Conservation (phyloP, 2,113 vertebrate genomes). For the Laticauda laticaudata region DNA sequence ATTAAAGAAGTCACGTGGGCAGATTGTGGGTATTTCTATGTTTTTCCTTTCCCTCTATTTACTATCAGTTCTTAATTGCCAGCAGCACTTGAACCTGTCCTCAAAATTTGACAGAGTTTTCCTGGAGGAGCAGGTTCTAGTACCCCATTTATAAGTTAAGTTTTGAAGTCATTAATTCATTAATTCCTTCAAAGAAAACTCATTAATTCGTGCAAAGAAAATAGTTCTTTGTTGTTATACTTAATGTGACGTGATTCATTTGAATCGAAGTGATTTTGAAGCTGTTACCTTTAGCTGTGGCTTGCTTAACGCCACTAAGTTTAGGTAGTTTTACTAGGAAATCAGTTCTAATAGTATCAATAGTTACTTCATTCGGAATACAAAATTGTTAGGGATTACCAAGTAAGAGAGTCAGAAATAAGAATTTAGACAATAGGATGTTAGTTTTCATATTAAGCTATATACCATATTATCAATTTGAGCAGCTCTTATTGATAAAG, state of each 20-base stretch:
- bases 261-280: not conserved
- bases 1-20: not conserved
- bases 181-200: not conserved
- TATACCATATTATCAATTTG: constrained; percentile 21
- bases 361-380: not conserved
- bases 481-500: constrained; percentile 4
- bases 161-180: not conserved
- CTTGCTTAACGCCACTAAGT: not conserved
- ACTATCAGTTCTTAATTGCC: not conserved
- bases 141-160: not conserved
- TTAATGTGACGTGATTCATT: not conserved
- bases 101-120: not conserved
- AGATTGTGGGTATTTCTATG: not conserved
- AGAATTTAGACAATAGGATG: not conserved
- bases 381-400: not conserved
- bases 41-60: not conserved
- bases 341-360: not conserved
- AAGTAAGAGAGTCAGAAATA: not conserved
- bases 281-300: not conserved
- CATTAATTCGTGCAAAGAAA: not conserved
- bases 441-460: constrained; percentile 2
- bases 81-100: not conserved
- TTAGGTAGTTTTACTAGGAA: not conserved
- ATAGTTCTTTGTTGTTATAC: not conserved
- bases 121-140: not conserved